Conservation (phyloP, 1,140 invertebrate species). For the Saccostrea cuccullata region DNA sequence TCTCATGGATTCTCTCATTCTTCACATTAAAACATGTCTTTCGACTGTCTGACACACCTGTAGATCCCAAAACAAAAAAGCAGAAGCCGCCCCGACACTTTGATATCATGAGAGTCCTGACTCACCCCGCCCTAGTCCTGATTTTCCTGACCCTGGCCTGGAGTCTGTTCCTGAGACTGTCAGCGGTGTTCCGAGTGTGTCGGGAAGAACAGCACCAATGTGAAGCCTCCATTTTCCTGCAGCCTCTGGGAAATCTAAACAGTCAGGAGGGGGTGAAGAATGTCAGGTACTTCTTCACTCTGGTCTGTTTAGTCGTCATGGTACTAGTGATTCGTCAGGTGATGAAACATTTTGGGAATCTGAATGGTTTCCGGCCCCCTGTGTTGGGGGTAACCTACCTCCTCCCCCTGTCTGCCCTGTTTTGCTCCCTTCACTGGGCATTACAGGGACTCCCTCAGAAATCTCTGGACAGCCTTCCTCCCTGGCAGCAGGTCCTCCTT, state of each 20-base stretch:
- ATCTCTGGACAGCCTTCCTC: constrained; percentile 64
- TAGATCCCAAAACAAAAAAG: constrained; percentile 48
- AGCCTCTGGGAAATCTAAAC: constrained; percentile 70
- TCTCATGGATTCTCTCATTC: constrained; percentile 63
- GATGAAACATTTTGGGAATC: constrained; percentile 86
- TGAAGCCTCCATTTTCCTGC: constrained; percentile 70
- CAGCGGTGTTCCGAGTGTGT: constrained; percentile 86
- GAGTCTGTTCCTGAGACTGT: constrained; percentile 78
- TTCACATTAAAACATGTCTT: constrained; percentile 52
- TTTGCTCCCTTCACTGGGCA: constrained; percentile 72
- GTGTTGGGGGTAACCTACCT: constrained; percentile 70
- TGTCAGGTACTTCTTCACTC: constrained; percentile 79
- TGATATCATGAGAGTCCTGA: constrained; percentile 65
- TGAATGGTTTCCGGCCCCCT: constrained; percentile 84
- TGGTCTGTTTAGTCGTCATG: constrained; percentile 81
- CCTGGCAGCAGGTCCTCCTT: constrained; percentile 72
- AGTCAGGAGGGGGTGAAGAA: constrained; percentile 72
- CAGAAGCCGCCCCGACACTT: constrained; percentile 56
- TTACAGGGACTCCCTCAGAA: constrained; percentile 70
- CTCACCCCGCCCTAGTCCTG: constrained; percentile 60
- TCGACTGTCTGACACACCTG: constrained; percentile 39
- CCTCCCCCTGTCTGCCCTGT: constrained; percentile 64
- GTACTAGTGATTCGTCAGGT: constrained; percentile 82
- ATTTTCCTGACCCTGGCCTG: constrained; percentile 61
- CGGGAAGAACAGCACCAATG: constrained; percentile 91